Percentiles rank a stretch among this genome's conserved stretches.
Evolutionary conservation across 2,113 vertebrate genomes (phyloP).

Genomic region (Dissostichus mawsoni): DNA sequence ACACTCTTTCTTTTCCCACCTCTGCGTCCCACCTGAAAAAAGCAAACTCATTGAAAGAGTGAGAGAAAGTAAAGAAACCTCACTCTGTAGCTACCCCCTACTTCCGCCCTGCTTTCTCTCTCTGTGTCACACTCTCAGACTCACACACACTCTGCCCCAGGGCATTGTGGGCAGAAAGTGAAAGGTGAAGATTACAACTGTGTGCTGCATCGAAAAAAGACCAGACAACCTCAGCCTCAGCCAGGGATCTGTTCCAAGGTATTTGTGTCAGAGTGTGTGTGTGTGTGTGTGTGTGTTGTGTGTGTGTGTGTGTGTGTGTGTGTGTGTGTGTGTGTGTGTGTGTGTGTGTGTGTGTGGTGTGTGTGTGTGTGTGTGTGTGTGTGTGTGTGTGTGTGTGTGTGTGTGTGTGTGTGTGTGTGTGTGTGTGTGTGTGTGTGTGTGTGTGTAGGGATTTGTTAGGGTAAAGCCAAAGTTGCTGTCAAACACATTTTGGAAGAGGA

Average conservation of each 20-base stretch:
- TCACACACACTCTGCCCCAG: slow-evolving; percentile 6
- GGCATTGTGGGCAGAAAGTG: slow-evolving; percentile 34
- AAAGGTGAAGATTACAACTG: slow-evolving; percentile 46
- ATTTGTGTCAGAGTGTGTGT: slow-evolving; percentile 17
- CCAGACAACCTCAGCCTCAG: slow-evolving; percentile 32
- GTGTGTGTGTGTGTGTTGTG: slow-evolving; percentile 14
- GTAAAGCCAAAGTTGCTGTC: slow-evolving; percentile 51
- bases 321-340: slow-evolving; percentile 8
- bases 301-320: slow-evolving; percentile 7
- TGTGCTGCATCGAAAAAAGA: slow-evolving; percentile 48
- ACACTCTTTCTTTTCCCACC: slow-evolving; percentile 19
- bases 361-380: slow-evolving; percentile 15
- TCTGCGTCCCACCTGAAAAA: slow-evolving; percentile 34
- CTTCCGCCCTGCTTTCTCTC: background rate
- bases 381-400: slow-evolving; percentile 6
- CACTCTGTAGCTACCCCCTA: background rate
- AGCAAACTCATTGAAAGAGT: slow-evolving; percentile 28
- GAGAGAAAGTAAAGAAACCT: background rate
- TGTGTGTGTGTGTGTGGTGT: slow-evolving; percentile 5
- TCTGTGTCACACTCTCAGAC: background rate
- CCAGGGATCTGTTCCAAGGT: slow-evolving; percentile 45
- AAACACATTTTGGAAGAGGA: slow-evolving; percentile 54
- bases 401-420: slow-evolving; percentile 12
- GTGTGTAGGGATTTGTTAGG: slow-evolving; percentile 53
- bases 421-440: no score